Conservation (phyloP, 1,140 invertebrate species). For the Saccostrea cuccullata region DNA sequence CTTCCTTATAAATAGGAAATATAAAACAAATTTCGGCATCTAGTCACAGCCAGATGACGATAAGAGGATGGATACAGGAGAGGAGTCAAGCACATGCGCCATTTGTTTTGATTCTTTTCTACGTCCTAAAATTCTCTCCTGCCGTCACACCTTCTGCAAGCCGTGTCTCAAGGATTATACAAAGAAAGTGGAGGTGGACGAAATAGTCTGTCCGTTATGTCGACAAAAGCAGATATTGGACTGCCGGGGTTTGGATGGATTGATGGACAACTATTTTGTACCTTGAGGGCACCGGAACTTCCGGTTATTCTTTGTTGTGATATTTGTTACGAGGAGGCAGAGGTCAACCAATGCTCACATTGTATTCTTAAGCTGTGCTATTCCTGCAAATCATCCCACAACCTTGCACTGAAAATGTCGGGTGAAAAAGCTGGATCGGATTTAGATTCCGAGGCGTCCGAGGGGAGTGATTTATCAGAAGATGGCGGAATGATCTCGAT, state of each 20-base stretch:
- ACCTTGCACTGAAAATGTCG: conserved; percentile 12
- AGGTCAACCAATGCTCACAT: conserved; percentile 5
- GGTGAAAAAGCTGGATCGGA: neutral
- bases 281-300: neutral
- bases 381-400: conserved; percentile 5
- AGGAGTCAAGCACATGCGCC: conserved; percentile 20
- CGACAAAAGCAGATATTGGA: conserved; percentile 1
- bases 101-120: conserved; percentile 49
- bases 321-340: conserved; percentile 11
- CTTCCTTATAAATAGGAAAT: neutral
- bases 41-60: neutral
- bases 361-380: neutral
- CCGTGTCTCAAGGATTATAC: conserved; percentile 43
- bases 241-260: neutral
- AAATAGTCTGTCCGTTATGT: conserved; percentile 49
- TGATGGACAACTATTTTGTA: conserved; percentile 33
- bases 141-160: conserved; percentile 51
- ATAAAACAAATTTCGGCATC: neutral
- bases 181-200: conserved; percentile 8
- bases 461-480: neutral
- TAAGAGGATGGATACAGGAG: neutral
- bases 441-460: neutral
- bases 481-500: neutral
- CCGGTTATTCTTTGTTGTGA: conserved; percentile 12
- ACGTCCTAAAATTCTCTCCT: conserved; percentile 38